phyloP scores from a whole-genome alignment of 2,888 invertebrate species.

The Sericinus montela region DNA sequence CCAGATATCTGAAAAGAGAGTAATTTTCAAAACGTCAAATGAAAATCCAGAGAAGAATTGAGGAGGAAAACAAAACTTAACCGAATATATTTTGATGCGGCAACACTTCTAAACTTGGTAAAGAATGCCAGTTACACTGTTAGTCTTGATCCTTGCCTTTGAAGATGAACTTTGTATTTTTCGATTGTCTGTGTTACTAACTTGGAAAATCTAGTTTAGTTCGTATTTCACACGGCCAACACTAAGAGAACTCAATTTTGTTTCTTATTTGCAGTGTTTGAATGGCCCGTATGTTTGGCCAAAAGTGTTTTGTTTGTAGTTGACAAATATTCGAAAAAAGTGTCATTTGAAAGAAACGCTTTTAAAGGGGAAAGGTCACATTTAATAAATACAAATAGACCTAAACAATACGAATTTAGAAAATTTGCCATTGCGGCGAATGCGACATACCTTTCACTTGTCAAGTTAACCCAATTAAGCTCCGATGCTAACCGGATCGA shows the following conservation, averaged over 20 bases:
- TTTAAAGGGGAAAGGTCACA: no score
- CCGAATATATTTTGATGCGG: constrained; percentile 57
- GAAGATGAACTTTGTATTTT: constrained; percentile 67
- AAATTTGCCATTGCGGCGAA: no score
- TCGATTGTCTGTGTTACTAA: constrained; percentile 73
- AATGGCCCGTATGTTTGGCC: constrained; percentile 12
- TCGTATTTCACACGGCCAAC: constrained; percentile 55
- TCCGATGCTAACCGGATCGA: no score
- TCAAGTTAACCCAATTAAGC: no score
- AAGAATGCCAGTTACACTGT: constrained; percentile 73
- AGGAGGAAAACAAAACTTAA: constrained; percentile 42
- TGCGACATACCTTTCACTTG: no score
- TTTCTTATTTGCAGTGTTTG: constrained; percentile 54
- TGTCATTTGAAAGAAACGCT: no score
- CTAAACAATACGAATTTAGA: no score
- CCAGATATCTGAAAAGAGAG: no score
- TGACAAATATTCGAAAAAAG: not conserved
- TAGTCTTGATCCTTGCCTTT: constrained; percentile 52
- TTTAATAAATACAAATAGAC: no score
- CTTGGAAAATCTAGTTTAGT: constrained; percentile 66
- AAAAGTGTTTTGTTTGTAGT: constrained; percentile 6
- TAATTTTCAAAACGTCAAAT: not conserved
- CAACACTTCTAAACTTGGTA: constrained; percentile 59
- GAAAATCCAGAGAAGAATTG: constrained; percentile 6
- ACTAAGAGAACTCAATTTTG: constrained; percentile 53